A percentile compares a stretch with the other conserved stretches of the same genome.
Conservation (phyloP, 30 jellyfish, hydroid and myxozoan species). For the Cassiopea andromeda region DNA sequence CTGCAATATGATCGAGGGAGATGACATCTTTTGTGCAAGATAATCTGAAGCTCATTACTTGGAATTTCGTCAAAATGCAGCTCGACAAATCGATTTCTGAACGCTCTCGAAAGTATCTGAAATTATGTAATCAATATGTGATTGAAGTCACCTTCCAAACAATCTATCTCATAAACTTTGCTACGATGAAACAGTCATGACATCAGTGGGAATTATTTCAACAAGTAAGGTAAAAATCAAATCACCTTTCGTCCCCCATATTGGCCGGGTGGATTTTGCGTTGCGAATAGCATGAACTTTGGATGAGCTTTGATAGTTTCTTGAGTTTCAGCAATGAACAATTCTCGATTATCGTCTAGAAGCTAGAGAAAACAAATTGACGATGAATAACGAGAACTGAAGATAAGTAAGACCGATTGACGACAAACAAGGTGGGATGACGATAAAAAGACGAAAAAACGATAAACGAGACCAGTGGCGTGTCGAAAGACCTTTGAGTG, state of each 20-base stretch:
- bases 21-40: conserved; percentile 86
- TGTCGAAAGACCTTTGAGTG: too few species aligned
- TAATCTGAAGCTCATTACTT: conserved; percentile 80
- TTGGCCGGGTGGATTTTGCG: conserved; percentile 98
- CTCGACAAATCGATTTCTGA: conserved; percentile 97
- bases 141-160: background rate
- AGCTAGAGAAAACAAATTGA: conserved; percentile 52
- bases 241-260: conserved; percentile 97
- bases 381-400: background rate
- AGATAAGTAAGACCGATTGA: background rate
- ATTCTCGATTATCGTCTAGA: conserved; percentile 96
- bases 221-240: background rate
- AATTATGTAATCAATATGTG: background rate
- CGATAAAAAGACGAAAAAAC: too few species aligned
- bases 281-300: conserved; percentile 91
- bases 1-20: conserved; percentile 89
- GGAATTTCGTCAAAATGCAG: conserved; percentile 95
- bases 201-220: background rate
- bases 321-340: conserved; percentile 96
- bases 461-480: too few species aligned
- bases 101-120: conserved; percentile 96
- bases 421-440: background rate
- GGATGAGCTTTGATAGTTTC: conserved; percentile 97
- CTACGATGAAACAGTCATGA: too few species aligned
- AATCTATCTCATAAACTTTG: background rate